Percentiles rank a stretch among this genome's conserved stretches.
phyloP scores from a whole-genome alignment of 2,888 invertebrate genomes.

The Smittia sp. region DNA sequence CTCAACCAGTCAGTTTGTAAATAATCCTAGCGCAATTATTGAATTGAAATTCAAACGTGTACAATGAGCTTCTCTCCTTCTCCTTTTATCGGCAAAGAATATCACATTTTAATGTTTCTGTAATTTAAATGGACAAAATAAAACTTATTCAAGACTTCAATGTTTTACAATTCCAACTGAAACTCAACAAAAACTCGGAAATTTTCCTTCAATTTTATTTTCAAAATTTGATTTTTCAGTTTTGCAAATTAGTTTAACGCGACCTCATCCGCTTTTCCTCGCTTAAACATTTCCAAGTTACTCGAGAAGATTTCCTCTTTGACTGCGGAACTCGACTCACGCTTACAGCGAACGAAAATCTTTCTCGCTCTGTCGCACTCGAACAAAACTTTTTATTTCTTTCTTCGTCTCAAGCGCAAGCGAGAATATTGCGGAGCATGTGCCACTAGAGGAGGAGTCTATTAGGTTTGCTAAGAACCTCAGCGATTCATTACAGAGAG shows the following conservation, averaged over 20 bases:
- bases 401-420: slow-evolving; percentile 20
- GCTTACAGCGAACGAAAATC: neutral
- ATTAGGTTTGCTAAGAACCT: slow-evolving; percentile 8
- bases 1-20: neutral
- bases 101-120: neutral
- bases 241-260: too few relatives aligned
- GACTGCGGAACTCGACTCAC: neutral
- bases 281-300: too few relatives aligned
- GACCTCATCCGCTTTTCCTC: too few relatives aligned
- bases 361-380: slow-evolving; percentile 29
- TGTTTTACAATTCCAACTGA: neutral
- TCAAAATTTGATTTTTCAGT: too few relatives aligned
- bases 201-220: neutral
- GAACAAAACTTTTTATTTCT: neutral
- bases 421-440: slow-evolving; percentile 6
- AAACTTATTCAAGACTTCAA: neutral
- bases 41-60: neutral
- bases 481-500: neutral
- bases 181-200: neutral
- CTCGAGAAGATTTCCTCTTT: neutral
- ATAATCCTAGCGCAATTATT: neutral
- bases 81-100: neutral
- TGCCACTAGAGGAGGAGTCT: slow-evolving; percentile 34
- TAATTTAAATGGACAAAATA: neutral
- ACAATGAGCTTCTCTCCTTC: neutral